A percentile compares a stretch with the other conserved stretches of the same genome.
Evolutionary conservation across 2,797 vertebrate species (phyloP).

Genomic region (Micropoecilia bifurca): DNA sequence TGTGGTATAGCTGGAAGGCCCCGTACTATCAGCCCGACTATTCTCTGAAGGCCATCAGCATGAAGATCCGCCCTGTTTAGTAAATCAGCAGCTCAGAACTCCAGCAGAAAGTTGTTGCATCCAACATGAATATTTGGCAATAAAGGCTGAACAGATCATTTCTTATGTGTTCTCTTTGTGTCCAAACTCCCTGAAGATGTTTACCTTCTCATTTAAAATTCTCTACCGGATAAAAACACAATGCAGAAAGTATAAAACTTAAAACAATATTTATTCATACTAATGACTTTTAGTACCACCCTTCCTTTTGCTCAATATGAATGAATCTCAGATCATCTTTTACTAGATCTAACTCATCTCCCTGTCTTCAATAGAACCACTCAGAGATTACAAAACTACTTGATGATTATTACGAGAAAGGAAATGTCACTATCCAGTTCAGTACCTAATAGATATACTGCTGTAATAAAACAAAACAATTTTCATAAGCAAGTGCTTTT

Average conservation of each 20-base stretch:
- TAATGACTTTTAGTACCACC: no score
- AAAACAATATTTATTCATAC: no score
- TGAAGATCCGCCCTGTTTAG: conserved; percentile 39
- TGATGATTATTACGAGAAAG: not conserved
- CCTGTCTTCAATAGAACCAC: not conserved
- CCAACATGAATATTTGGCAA: not conserved
- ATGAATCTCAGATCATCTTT: no score
- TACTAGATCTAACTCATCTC: no score
- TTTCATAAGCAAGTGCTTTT: no score
- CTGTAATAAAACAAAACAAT: no score
- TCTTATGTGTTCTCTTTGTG: not conserved
- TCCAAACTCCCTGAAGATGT: not conserved
- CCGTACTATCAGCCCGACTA: rapidly evolving
- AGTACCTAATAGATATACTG: no score
- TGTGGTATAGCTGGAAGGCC: rapidly evolving
- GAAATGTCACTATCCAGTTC: no score
- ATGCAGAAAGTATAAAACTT: no score
- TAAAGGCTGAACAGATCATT: not conserved
- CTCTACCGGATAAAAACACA: not conserved
- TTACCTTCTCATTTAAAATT: not conserved
- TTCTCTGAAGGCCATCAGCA: conserved; percentile 45
- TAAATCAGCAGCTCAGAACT: conserved; percentile 1
- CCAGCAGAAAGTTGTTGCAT: not conserved
- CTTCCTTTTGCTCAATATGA: no score
- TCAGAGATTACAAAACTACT: not conserved